A percentile compares a stretch with the other conserved stretches of the same genome.
These are phyloP conservation scores for Leuciscus waleckii DNA, from an alignment of 2,797 vertebrate species.

Conservation along the genomic window DNA sequence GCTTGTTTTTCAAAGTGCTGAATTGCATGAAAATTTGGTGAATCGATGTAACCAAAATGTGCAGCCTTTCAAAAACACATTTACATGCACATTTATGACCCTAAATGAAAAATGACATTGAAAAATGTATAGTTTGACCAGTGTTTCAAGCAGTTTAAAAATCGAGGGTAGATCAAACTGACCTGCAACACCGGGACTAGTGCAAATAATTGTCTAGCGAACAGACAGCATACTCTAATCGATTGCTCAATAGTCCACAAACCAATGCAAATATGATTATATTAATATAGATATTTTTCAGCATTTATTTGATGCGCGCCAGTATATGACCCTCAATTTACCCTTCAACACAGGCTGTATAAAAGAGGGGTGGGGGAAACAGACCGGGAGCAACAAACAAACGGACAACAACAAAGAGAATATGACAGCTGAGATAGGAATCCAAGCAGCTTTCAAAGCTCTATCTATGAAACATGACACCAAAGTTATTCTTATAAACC, in stretches of 20 bases:
- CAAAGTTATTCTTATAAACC: slow-evolving; percentile 16
- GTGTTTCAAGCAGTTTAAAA: not conserved
- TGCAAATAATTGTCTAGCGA: not conserved
- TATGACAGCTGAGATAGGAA: slow-evolving; percentile 29
- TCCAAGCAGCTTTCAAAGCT: slow-evolving; percentile 16
- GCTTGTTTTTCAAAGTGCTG: no score
- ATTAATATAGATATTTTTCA: not conserved
- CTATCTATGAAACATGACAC: slow-evolving; percentile 15
- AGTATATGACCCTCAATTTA: not conserved
- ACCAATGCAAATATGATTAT: slow-evolving; percentile 16
- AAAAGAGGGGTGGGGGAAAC: not conserved
- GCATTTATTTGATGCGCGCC: not conserved
- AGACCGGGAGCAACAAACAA: not conserved
- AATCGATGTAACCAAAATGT: no score
- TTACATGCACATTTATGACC: no score
- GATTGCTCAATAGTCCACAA: not conserved
- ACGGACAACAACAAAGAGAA: slow-evolving; percentile 52
- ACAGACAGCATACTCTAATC: not conserved
- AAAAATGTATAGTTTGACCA: no score
- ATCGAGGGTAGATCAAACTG: not conserved
- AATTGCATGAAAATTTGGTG: no score
- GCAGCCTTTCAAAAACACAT: no score
- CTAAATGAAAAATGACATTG: no score
- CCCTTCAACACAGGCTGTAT: not conserved
- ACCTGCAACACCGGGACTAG: not conserved